phyloP scores from a whole-genome alignment of 2,797 vertebrate species.

The Thalassophryne amazonica region DNA sequence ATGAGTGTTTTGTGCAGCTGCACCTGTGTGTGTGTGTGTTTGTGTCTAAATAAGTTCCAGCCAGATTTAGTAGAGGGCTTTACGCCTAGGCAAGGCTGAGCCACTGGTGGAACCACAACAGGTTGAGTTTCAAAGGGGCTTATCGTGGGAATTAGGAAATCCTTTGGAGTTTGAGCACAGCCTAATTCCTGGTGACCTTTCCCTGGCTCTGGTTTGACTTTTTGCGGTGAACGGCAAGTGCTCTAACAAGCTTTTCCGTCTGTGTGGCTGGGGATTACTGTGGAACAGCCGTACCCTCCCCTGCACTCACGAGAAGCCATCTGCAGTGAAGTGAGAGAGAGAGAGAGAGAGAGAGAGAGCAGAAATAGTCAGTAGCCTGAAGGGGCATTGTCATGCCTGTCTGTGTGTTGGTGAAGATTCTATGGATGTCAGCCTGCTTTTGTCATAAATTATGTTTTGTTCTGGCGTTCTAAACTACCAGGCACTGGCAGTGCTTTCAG shows the following conservation, averaged over 20 bases:
- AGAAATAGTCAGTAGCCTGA: conserved; percentile 63
- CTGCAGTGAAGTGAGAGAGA: conserved; percentile 52
- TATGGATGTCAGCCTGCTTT: conserved; percentile 65
- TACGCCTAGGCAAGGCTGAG: conserved; percentile 69
- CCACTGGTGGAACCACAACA: conserved; percentile 71
- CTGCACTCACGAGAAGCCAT: conserved; percentile 74
- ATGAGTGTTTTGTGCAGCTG: conserved; percentile 47
- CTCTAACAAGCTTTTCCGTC: conserved; percentile 83
- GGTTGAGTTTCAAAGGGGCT: conserved; percentile 78
- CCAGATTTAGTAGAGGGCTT: conserved; percentile 74
- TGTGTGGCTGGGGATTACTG: conserved; percentile 80
- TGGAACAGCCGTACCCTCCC: conserved; percentile 70
- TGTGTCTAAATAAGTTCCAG: conserved; percentile 77
- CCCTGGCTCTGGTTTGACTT: conserved; percentile 82
- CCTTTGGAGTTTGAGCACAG: conserved; percentile 77
- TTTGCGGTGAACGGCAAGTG: conserved; percentile 81
- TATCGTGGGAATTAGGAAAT: conserved; percentile 79
- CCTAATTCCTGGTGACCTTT: conserved; percentile 82
- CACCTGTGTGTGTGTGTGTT: conserved; percentile 47
- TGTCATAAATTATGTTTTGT: conserved; percentile 71
- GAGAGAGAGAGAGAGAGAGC: conserved; percentile 40
- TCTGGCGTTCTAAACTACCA: conserved; percentile 59
- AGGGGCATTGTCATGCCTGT: conserved; percentile 74
- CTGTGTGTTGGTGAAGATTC: conserved; percentile 69
- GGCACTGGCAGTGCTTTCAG: conserved; percentile 49